Base-by-base conservation (phyloP, 2,113 vertebrate genomes). In the Actenoides hombroni region DNA sequence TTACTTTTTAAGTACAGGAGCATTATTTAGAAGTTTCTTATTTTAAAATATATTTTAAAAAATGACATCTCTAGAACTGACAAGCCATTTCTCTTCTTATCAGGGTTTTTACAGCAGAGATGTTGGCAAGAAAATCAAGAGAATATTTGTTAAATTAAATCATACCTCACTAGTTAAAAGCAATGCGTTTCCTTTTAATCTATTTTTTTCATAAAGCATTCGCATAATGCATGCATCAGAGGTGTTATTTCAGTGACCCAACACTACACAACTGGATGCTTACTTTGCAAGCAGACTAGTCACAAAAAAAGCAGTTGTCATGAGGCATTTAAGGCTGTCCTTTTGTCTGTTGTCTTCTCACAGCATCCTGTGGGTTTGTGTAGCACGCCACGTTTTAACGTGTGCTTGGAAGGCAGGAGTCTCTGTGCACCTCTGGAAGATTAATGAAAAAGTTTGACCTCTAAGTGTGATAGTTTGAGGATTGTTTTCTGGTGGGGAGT, bases 61-160 rank as follows among this genome's bases (percentile, higher is more conserved):
- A 88, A 54, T 56, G 5, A 10, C 75, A n/a, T 51, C 89, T 92
- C 24, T 90, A 79, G 92, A 88, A 86, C 37, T 94, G 88, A 83
- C 25, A 69, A 71, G 6, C 56, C 71, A 61, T 85, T 94, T 83
- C 57, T 59, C 59, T 92, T 83, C 79, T 81, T 95, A 88, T 83
- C 94, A 77, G 46, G 18, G 33, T 83, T 80, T 69, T 70, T 83
- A 77, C 76, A 86, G 91, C 71, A 86, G 46, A 89, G 12, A 9
- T 83, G 76, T 86, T 92, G 90, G 79, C 88, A 92, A 86, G 80
- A 74, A 94, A 92, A 88, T n/a, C 76, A 95, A 88, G 87, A 90
- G 24, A 88, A 35, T 90, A 83, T 95, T 95, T 86, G n/a, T 92
- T 74, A 46, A 93, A 90, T 91, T 90, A 86, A 92, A 67, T 95